A percentile compares a stretch with the other conserved stretches of the same genome.
Conservation (phyloP, 2,888 invertebrate genomes). For the Sinelater perroti region DNA sequence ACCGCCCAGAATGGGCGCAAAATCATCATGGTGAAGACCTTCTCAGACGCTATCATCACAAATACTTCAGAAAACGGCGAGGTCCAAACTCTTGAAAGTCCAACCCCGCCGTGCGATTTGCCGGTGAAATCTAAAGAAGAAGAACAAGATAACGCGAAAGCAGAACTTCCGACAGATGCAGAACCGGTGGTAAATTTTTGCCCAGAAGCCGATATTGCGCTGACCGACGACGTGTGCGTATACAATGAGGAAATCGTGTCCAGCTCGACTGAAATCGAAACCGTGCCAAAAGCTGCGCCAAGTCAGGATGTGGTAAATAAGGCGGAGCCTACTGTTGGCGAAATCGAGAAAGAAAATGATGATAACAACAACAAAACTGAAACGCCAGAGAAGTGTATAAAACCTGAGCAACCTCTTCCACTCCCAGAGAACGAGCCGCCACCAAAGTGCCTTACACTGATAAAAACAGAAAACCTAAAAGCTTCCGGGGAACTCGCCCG, state of each 20-base stretch:
- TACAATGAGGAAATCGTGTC: constrained; percentile 33
- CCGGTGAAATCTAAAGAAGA: not conserved
- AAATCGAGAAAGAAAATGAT: not conserved
- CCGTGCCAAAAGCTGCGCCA: not conserved
- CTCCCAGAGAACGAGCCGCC: no score
- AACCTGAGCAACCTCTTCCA: no score
- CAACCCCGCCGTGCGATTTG: not conserved
- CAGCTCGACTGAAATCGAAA: constrained; percentile 27
- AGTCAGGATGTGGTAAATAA: no score
- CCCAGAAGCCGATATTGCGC: constrained; percentile 2
- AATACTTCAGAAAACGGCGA: constrained; percentile 18
- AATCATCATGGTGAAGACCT: constrained; percentile 37
- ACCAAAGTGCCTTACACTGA: constrained; percentile 8
- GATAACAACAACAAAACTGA: no score
- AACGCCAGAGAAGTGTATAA: no score
- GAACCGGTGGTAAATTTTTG: not conserved
- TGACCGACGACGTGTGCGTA: constrained; percentile 23
- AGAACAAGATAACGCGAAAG: not conserved
- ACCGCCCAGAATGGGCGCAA: constrained; percentile 38
- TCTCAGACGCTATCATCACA: constrained; percentile 31
- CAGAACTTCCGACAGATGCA: not conserved
- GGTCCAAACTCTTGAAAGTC: constrained; percentile 5
- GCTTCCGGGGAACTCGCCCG: not conserved
- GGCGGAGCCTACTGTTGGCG: no score
- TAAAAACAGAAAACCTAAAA: not conserved